phyloP scores from a whole-genome alignment of 2,797 vertebrate species.

The Petrocephalus sullivani region DNA sequence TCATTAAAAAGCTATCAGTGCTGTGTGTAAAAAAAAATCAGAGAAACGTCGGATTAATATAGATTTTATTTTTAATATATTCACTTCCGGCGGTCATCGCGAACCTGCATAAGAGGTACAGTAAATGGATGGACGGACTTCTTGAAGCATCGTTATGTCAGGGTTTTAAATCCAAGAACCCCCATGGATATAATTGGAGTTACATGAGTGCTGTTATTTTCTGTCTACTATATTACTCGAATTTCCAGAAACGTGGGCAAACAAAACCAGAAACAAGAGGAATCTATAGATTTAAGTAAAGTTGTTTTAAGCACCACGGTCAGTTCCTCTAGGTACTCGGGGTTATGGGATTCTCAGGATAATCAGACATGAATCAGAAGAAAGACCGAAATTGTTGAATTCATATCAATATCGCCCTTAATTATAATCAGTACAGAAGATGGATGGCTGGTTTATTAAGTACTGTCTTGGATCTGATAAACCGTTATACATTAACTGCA shows the following conservation, averaged over 20 bases:
- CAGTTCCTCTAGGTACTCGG: background rate
- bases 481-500: background rate
- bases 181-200: too few species aligned
- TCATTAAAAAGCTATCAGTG: background rate
- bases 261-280: background rate
- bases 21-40: background rate
- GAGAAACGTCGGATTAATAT: background rate
- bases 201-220: background rate
- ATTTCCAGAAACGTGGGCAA: background rate
- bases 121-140: background rate
- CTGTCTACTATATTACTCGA: background rate
- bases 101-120: background rate
- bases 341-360: background rate
- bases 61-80: background rate
- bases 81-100: background rate
- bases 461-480: background rate
- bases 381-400: background rate
- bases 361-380: background rate
- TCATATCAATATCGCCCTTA: background rate
- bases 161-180: background rate
- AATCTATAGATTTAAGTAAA: background rate
- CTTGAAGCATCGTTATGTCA: background rate
- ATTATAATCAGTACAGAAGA: background rate
- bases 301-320: background rate
- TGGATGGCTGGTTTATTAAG: background rate